Evolutionary conservation across 2,113 vertebrate genomes (phyloP).

Genomic region (Nothocercus julius): DNA sequence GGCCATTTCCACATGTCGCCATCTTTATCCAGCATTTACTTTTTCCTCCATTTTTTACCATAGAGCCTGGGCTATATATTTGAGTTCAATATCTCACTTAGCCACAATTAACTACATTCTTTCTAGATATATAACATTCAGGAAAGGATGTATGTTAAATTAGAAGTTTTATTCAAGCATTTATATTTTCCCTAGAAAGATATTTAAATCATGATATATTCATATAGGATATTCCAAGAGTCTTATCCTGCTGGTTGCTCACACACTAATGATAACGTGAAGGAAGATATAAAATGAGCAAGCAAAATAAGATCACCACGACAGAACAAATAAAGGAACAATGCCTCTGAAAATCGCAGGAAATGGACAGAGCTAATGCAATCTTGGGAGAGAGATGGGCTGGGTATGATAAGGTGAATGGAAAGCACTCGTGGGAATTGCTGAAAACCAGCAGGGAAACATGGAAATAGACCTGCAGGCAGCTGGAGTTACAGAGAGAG

Average conservation of each 20-base stretch:
- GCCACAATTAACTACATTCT: not conserved
- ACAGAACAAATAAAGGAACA: conserved; percentile 9
- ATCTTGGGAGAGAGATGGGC: not conserved
- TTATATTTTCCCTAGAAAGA: not conserved
- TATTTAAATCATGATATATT: not conserved
- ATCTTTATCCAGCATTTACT: not conserved
- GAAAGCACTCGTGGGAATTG: not conserved
- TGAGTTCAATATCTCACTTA: not conserved
- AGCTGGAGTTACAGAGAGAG: not conserved
- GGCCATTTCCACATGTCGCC: not conserved
- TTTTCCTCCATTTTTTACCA: not conserved
- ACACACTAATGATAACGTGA: not conserved
- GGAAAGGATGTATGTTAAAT: not conserved
- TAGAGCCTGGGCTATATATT: not conserved
- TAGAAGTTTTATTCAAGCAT: not conserved
- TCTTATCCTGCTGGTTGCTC: not conserved
- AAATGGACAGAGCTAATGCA: not conserved
- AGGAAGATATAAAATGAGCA: not conserved
- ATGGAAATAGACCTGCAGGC: not conserved
- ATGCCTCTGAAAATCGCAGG: not conserved
- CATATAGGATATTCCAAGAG: not conserved
- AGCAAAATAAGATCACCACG: not conserved
- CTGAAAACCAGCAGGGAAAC: not conserved
- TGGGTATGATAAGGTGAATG: not conserved
- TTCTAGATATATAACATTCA: not conserved